A percentile compares a stretch with the other conserved stretches of the same genome.
These are phyloP conservation scores for Misgurnus anguillicaudatus DNA, from an alignment of 2,113 vertebrate species.

Conservation along the genomic window DNA sequence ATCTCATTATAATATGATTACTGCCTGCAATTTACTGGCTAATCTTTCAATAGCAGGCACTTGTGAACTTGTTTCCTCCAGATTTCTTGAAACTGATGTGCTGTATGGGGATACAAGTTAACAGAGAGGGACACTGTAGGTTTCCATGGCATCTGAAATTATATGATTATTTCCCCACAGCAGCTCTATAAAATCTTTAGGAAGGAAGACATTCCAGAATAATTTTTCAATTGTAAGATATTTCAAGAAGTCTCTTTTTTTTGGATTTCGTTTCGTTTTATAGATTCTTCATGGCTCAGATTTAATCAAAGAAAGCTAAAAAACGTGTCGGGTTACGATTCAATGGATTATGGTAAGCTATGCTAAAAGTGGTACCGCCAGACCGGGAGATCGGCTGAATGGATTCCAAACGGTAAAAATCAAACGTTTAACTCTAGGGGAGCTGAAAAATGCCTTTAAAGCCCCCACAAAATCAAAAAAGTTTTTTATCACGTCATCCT, in stretches of 20 bases:
- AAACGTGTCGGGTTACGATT: not conserved
- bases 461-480: too few relatives aligned
- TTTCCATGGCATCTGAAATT: conserved; percentile 12
- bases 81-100: conserved; percentile 13
- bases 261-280: conserved; percentile 23
- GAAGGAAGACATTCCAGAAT: conserved; percentile 10
- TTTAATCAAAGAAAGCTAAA: conserved; percentile 26
- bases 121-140: conserved; percentile 3
- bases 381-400: too few relatives aligned
- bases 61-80: conserved; percentile 19
- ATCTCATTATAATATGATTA: conserved; percentile 44
- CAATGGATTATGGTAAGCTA: too few relatives aligned
- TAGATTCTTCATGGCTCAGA: conserved; percentile 23
- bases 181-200: conserved; percentile 7
- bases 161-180: not conserved
- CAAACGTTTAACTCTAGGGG: too few relatives aligned
- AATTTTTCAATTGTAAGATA: conserved; percentile 2
- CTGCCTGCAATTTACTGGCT: not conserved
- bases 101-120: not conserved
- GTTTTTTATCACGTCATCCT: too few relatives aligned
- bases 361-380: too few relatives aligned
- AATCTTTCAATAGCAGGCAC: conserved; percentile 18
- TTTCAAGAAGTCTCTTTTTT: conserved; percentile 16
- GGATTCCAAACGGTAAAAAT: too few relatives aligned
- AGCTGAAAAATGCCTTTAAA: too few relatives aligned